A percentile compares a stretch with the other conserved stretches of the same genome.
Conservation (phyloP, 2,797 vertebrate species). For the Ceyx erithaca region DNA sequence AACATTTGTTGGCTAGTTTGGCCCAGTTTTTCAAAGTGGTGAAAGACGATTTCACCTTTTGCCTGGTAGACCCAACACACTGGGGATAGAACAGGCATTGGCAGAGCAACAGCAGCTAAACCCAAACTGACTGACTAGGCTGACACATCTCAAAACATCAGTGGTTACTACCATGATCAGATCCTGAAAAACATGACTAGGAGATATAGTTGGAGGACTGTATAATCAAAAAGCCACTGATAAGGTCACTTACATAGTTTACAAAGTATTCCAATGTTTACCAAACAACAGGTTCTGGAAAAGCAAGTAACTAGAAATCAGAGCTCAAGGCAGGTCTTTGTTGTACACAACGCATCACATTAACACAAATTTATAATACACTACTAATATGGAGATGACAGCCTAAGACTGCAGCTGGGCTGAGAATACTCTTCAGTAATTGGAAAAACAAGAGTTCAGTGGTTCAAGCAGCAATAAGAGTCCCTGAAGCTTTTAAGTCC, state of each 20-base stretch:
- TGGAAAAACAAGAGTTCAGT: background rate
- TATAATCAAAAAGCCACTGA: background rate
- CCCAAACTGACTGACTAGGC: background rate
- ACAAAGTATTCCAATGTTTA: background rate
- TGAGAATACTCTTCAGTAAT: background rate
- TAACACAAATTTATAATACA: background rate
- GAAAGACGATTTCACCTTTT: constrained; percentile 38
- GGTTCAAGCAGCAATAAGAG: background rate
- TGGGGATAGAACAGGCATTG: background rate
- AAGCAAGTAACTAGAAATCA: background rate
- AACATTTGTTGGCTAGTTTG: constrained; percentile 40
- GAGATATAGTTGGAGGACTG: fast-evolving
- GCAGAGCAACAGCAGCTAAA: background rate
- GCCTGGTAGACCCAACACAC: background rate
- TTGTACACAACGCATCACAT: background rate
- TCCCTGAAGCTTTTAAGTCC: background rate
- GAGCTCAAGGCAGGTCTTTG: background rate
- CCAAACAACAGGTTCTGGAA: background rate
- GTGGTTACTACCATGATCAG: background rate
- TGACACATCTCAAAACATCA: background rate
- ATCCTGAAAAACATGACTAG: background rate
- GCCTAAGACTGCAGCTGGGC: background rate
- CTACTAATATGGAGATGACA: background rate
- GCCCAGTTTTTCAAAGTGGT: constrained; percentile 51
- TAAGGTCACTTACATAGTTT: constrained; percentile 14